Conservation (phyloP, 1,140 invertebrate species). For the Scylla paramamosain region DNA sequence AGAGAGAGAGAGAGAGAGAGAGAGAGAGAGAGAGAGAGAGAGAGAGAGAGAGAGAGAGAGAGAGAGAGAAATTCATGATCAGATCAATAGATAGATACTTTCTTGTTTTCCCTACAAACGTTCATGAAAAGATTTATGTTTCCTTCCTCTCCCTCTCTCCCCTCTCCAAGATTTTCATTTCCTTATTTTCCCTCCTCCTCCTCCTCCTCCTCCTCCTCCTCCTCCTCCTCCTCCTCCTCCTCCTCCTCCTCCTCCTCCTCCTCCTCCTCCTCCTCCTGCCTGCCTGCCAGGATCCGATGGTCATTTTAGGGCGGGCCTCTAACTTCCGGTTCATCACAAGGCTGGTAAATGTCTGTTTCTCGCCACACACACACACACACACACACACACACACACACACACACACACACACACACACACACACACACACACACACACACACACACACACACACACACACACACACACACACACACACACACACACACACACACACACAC, state of each 20-base stretch:
- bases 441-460: constrained; percentile 12
- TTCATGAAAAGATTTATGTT: too few species aligned
- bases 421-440: neutral
- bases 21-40: too few species aligned
- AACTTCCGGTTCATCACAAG: neutral
- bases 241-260: neutral
- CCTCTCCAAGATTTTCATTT: neutral
- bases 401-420: neutral
- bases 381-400: constrained; percentile 10
- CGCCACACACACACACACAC: neutral
- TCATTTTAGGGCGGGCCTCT: neutral
- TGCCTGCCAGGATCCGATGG: neutral
- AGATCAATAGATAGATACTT: too few species aligned
- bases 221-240: neutral
- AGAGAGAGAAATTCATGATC: too few species aligned
- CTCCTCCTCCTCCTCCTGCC: neutral
- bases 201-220: neutral
- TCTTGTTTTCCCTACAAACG: too few species aligned
- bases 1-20: too few species aligned
- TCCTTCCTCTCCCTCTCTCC: neutral
- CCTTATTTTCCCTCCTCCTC: neutral
- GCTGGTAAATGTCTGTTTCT: neutral
- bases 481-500: constrained; percentile 62
- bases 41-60: too few species aligned
- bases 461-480: constrained; percentile 43